Evolutionary conservation across 2,113 vertebrate species (phyloP), one percentile per base, ranked within the genome.

Genomic region (Datnioides undecimradiatus): DNA sequence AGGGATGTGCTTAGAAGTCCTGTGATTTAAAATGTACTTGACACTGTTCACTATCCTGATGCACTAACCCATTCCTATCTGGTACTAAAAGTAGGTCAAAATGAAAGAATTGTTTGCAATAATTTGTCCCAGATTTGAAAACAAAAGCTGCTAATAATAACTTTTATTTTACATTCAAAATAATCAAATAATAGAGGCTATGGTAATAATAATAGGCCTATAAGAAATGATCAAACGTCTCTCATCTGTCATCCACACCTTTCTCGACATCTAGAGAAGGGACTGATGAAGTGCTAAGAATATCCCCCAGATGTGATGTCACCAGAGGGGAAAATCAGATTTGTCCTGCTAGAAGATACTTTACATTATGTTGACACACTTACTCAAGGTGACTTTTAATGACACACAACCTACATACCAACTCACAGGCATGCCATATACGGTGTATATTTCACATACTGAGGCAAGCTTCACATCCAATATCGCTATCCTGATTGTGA

Each of bases 301-400:
- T 93, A 90, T 83, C 84, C 76, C 73, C 36, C 90, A 89, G 73
- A 87, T 91, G 83, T 85, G 84, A 86, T 84, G 88, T 88, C 84
- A 88, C 83, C 49, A 55, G 81, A 80, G 80, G 83, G 78, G 71
- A 59, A 74, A 88, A 89, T 87, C 82, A 78, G 67, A 90, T 88
- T 81, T 85, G 77, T 84, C 82, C 83, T 80, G 83, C 76, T 66
- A 46, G 43, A 88, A 79, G 83, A 80, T 84, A 86, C 84, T 88
- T 91, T 87, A 90, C 85, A 89, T 92, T 87, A 87, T 86, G 66
- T 81, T 87, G 90, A 91, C 92, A 93, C 83, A 91, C 86, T 93
- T 93, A 71, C 79, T 87, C 89, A 93, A 93, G 92, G 93, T 94
- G 89, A 94, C 93, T 90, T 92, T 88, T 66, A 89, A 80, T 83